Evolutionary conservation across 2,888 invertebrate species (phyloP), one percentile per base, ranked within the genome.

Genomic region (Ametastegia equiseti): DNA sequence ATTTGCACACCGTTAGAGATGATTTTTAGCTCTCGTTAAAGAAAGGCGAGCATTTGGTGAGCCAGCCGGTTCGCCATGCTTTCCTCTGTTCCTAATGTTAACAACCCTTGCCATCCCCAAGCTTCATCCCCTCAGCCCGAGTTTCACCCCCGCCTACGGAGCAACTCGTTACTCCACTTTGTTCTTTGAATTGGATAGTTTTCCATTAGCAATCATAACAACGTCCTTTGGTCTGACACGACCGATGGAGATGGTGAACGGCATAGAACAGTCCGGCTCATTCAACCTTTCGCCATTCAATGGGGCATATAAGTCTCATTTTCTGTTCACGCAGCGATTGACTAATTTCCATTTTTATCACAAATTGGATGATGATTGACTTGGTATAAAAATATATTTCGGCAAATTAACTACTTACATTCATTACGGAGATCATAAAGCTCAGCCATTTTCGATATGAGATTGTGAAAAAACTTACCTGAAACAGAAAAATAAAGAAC

Each of bases 161-260:
- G 88, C 86, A 88, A 89, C 89, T 89, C 88, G 89, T 90, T 90
- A 90, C 89, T 88, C 87, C 86, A 86, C 89, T 90, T 90, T 90
- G 90, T 90, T 89, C 89, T 89, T 90, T 89, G 90, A 90, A 89
- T 90, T 89, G 89, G 88, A 89, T 90, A 90, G 89, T 90, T 90
- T 90, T 89, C 89, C 90, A 90, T 90, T 90, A 90, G 90, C 89
- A 90, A 88, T 90, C 89, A 90, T 90, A 90, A 90, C 90, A 90
- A 88, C 87, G 88, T 87, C 87, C 87, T 90, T 88, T 88, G 87
- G 87, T 84, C 85, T 84, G 83, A 81, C 82, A 84, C 83, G 83
- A 86, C 86, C 85, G 86, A 86, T 85, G 86, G 84, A 84, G 82
- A 84, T 83, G 83, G 77, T 77, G 80, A 81, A 80, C 54, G 77